A percentile compares a stretch with the other conserved stretches of the same genome.
Evolutionary conservation across 2,113 vertebrate species (phyloP).

Genomic region (Brachyhypopomus occidentalis): DNA sequence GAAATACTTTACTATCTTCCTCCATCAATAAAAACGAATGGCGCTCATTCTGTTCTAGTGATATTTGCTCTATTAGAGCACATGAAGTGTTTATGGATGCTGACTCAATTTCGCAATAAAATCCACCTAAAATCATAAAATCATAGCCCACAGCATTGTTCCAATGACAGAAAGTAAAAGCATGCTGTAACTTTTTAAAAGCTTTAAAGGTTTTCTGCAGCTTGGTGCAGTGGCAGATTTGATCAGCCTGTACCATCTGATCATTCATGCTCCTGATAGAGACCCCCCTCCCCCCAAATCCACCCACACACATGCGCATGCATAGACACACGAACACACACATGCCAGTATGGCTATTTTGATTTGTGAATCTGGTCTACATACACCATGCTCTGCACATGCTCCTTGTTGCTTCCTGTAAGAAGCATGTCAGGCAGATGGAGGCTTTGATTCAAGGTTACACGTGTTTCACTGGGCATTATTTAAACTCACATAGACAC

Average conservation of each 20-base stretch:
- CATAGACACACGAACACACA: neutral
- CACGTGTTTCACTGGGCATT: neutral
- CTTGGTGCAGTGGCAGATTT: neutral
- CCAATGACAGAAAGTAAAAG: constrained; percentile 5
- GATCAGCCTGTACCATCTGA: neutral
- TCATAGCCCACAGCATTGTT: constrained; percentile 46
- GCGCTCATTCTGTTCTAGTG: constrained; percentile 46
- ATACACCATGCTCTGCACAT: neutral
- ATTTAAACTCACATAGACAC: neutral
- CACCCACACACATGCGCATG: neutral
- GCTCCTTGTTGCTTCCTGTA: neutral
- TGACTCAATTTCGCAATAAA: constrained; percentile 60
- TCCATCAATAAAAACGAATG: constrained; percentile 63
- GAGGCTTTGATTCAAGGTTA: neutral
- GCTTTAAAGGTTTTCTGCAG: constrained; percentile 18
- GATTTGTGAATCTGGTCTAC: neutral
- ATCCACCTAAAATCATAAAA: constrained; percentile 46
- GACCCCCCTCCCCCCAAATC: neutral
- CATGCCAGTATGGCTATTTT: neutral
- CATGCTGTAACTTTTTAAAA: constrained; percentile 24
- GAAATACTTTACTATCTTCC: constrained; percentile 48
- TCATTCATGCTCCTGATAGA: neutral
- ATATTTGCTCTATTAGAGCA: constrained; percentile 56
- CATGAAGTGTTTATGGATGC: constrained; percentile 60
- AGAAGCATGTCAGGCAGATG: neutral